Evolutionary conservation across 2,888 invertebrate species (phyloP).

Genomic region (Neocrepidodera transversa): DNA sequence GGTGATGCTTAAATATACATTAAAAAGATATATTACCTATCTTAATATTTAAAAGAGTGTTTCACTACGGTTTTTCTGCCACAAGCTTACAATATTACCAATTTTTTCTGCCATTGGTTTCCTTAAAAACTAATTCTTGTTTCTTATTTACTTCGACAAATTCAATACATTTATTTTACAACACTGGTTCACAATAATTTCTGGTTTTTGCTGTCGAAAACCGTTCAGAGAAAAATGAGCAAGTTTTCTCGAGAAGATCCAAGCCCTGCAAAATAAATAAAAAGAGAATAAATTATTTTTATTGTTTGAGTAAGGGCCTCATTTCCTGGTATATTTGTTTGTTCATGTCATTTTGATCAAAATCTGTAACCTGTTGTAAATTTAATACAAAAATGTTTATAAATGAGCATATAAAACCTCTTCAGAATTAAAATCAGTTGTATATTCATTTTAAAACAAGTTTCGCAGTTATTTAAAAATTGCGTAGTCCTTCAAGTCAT

Average conservation of each 20-base stretch:
- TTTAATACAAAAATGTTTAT: too few relatives aligned
- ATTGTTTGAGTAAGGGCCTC: too few relatives aligned
- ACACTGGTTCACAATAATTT: constrained; percentile 26
- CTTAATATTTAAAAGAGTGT: constrained; percentile 19
- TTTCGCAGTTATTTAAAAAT: too few relatives aligned
- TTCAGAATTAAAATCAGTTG: too few relatives aligned
- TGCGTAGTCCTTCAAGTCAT: too few relatives aligned
- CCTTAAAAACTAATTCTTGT: constrained; percentile 29
- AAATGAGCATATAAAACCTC: too few relatives aligned
- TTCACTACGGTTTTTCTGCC: constrained; percentile 36
- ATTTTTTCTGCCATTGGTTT: constrained; percentile 43
- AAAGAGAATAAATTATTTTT: too few relatives aligned
- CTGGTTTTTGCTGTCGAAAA: constrained; percentile 6
- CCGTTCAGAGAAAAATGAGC: constrained; percentile 19
- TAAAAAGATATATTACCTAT: constrained; percentile 35
- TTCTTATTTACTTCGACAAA: constrained; percentile 27
- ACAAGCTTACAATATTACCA: constrained; percentile 48
- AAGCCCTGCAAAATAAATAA: constrained; percentile 17
- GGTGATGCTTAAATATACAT: constrained; percentile 48
- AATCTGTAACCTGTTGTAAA: too few relatives aligned
- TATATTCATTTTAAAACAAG: too few relatives aligned
- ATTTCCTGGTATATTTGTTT: too few relatives aligned
- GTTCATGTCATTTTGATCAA: too few relatives aligned
- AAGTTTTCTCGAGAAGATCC: constrained; percentile 21
- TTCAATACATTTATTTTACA: constrained; percentile 31